Conservation (phyloP, 2,888 invertebrate species). For the Cylloceria caligata region DNA sequence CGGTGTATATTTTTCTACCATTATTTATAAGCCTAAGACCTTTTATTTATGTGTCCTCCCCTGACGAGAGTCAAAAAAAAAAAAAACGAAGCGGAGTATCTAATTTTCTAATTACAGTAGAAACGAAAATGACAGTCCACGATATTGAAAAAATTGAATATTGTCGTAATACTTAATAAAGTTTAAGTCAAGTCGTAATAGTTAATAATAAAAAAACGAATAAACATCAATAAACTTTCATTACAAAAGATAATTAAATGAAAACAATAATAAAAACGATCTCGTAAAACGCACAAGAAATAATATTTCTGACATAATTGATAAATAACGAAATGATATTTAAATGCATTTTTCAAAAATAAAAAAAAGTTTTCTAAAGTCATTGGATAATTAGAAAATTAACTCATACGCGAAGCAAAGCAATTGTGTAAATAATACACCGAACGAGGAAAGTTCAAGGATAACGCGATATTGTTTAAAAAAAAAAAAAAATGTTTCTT, state of each 20-base stretch:
- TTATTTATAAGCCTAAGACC: conserved; percentile 74
- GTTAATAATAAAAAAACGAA: not conserved
- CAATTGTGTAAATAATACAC: conserved; percentile 39
- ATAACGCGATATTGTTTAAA: conserved; percentile 37
- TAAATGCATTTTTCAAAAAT: not conserved
- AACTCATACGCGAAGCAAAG: conserved; percentile 9
- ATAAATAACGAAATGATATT: not conserved
- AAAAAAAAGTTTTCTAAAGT: not conserved
- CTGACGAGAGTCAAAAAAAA: conserved; percentile 27
- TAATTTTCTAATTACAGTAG: conserved; percentile 14
- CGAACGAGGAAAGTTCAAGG: conserved; percentile 29
- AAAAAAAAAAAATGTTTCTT: too few relatives aligned
- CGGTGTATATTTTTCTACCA: conserved; percentile 80
- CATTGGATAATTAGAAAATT: not conserved
- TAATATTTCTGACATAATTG: not conserved
- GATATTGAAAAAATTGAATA: not conserved
- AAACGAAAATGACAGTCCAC: not conserved
- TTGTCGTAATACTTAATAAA: too few relatives aligned
- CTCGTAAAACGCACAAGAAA: not conserved
- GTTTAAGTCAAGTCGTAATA: not conserved
- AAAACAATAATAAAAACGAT: not conserved
- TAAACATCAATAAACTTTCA: not conserved
- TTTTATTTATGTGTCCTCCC: conserved; percentile 75
- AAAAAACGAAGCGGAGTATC: not conserved
- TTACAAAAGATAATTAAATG: not conserved